A percentile compares a stretch with the other conserved stretches of the same genome.
These are phyloP conservation scores for Chymomyza procnemis DNA, from an alignment of 2,888 invertebrate genomes.

Conservation along the genomic window DNA sequence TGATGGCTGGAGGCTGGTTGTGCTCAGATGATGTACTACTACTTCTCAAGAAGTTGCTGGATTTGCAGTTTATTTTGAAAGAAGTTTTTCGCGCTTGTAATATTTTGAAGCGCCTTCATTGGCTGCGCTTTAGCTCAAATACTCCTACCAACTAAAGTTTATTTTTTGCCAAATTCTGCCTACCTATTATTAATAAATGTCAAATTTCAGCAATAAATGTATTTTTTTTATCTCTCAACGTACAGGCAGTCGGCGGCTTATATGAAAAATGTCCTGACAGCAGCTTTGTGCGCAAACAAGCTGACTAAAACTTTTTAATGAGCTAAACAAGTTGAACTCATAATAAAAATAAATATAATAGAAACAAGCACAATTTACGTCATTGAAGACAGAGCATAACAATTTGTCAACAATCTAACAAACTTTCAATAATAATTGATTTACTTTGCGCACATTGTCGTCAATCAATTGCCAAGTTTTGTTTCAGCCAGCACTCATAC, in stretches of 20 bases:
- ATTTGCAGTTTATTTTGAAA: not conserved
- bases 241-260: not conserved
- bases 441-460: conserved; percentile 60
- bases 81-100: not conserved
- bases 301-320: conserved; percentile 47
- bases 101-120: too few species aligned
- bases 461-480: conserved; percentile 64
- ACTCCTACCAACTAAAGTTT: too few species aligned
- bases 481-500: conserved; percentile 56
- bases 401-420: conserved; percentile 56
- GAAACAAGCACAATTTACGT: conserved; percentile 14
- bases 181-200: not conserved
- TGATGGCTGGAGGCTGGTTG: conserved; percentile 39
- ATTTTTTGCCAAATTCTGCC: not conserved
- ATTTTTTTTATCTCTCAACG: not conserved
- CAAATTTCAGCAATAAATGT: not conserved
- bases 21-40: not conserved
- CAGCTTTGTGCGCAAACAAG: not conserved
- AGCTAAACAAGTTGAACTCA: conserved; percentile 19
- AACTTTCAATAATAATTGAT: conserved; percentile 62
- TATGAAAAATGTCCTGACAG: not conserved
- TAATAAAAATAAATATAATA: not conserved
- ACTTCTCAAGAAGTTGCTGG: not conserved
- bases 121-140: too few species aligned
- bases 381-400: conserved; percentile 14